A percentile compares a stretch with the other conserved stretches of the same genome.
These are phyloP conservation scores for Cebus imitator DNA, from an alignment of 2,113 vertebrate species.

Conservation along the genomic window DNA sequence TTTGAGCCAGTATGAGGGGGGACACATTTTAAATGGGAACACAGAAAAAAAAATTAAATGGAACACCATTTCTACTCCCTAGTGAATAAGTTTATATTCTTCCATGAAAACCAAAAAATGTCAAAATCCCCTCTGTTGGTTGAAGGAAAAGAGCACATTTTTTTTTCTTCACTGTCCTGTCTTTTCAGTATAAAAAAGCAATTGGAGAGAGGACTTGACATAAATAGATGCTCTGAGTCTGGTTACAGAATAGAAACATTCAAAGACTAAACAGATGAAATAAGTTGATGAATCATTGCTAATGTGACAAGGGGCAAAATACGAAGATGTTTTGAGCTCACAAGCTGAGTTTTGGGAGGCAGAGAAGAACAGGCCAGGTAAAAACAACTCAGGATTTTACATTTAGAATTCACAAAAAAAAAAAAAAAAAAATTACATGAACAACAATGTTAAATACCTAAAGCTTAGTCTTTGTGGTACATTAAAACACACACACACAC, in stretches of 20 bases:
- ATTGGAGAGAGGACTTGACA: neutral
- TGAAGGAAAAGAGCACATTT: neutral
- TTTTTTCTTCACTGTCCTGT: neutral
- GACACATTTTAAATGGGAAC: neutral
- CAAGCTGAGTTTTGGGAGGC: neutral
- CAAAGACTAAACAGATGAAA: neutral
- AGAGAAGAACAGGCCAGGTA: neutral
- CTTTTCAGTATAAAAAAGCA: neutral
- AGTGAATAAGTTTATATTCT: neutral
- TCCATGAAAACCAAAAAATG: neutral
- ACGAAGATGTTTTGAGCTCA: neutral
- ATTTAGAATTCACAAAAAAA: neutral
- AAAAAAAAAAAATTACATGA: neutral
- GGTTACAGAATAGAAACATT: neutral
- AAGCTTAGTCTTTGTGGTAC: neutral
- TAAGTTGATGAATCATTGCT: neutral
- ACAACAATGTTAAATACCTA: neutral
- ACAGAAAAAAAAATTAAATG: neutral
- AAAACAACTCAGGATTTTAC: neutral
- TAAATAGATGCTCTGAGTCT: neutral
- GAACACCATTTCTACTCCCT: neutral
- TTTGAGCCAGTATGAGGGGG: neutral
- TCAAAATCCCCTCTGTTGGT: neutral
- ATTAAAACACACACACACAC: neutral
- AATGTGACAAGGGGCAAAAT: no score